Conservation (phyloP, 2,888 invertebrate genomes). For the Trypoxylon attenuatum region DNA sequence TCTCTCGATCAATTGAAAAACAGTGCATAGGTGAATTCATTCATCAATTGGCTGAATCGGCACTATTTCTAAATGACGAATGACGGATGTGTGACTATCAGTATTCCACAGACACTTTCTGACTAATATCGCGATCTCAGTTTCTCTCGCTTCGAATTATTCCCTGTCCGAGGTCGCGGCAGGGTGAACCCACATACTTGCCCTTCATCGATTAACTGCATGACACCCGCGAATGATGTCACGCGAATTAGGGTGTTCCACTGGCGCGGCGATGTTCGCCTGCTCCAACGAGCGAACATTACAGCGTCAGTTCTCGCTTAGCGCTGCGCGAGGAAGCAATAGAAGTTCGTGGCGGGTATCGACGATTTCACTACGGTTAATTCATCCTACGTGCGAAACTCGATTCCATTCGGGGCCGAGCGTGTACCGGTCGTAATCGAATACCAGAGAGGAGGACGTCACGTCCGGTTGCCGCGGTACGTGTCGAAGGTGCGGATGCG, state of each 20-base stretch:
- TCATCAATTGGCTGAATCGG: no score
- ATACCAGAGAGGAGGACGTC: background rate
- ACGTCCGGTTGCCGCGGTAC: background rate
- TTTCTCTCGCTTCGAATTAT: no score
- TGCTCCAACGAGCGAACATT: background rate
- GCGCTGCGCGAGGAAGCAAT: background rate
- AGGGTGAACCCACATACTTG: background rate
- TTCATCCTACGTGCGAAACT: no score
- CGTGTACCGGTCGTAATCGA: background rate
- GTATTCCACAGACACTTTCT: no score
- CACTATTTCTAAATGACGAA: no score
- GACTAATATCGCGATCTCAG: no score
- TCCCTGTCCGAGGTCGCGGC: no score
- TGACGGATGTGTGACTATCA: no score
- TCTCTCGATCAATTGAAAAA: no score
- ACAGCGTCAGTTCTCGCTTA: background rate
- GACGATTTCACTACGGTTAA: background rate
- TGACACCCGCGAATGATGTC: background rate
- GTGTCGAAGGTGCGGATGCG: slow-evolving; percentile 1
- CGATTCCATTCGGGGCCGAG: background rate
- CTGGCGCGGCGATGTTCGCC: background rate
- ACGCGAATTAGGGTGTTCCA: background rate
- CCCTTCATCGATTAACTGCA: background rate
- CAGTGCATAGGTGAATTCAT: no score
- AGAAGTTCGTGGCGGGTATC: background rate